phyloP scores from a whole-genome alignment of 2,113 vertebrate genomes.

The Arizona elegans region DNA sequence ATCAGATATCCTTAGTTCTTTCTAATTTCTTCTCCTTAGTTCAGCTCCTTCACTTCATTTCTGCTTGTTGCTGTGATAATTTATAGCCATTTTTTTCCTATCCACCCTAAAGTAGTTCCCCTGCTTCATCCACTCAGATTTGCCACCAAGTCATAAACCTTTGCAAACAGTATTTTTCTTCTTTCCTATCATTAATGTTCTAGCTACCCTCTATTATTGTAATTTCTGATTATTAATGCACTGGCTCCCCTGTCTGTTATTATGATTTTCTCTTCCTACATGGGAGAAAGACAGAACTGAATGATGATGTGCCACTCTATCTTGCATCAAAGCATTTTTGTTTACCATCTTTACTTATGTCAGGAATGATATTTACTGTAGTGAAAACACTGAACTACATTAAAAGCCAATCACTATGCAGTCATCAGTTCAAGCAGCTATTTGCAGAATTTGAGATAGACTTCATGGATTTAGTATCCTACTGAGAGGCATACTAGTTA shows the following conservation, averaged over 20 bases:
- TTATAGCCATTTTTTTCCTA: neutral
- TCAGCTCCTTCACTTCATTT: neutral
- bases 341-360: neutral
- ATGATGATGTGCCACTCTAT: neutral
- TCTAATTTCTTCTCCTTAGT: neutral
- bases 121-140: neutral
- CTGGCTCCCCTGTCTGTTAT: neutral
- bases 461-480: neutral
- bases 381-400: neutral
- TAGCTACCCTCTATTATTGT: neutral
- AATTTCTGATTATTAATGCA: neutral
- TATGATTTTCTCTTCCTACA: neutral
- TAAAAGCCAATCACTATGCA: neutral
- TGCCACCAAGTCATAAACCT: neutral
- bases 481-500: neutral
- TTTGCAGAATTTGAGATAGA: neutral
- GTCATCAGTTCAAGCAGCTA: neutral
- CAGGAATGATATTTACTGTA: neutral
- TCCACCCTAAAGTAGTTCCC: neutral
- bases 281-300: neutral
- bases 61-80: neutral
- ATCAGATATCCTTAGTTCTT: neutral
- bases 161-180: neutral
- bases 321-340: neutral
- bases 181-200: neutral